phyloP scores from a whole-genome alignment of 2,113 vertebrate genomes.

The Spea bombifrons region DNA sequence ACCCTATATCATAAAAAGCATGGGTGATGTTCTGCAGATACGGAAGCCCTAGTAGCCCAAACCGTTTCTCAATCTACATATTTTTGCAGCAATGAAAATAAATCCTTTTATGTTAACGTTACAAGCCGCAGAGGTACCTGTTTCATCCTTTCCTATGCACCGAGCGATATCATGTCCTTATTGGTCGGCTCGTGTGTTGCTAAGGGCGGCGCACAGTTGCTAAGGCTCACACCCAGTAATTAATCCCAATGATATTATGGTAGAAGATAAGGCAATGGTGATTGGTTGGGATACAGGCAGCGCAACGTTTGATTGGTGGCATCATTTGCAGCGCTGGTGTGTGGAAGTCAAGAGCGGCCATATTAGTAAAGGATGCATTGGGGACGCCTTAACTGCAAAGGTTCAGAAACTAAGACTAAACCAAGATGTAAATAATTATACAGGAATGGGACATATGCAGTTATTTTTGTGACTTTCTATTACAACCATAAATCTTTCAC shows the following conservation, averaged over 20 bases:
- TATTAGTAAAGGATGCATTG: neutral
- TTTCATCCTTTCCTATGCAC: conserved; percentile 11
- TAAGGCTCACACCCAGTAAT: neutral
- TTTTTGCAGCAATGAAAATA: no score
- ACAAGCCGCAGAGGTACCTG: neutral
- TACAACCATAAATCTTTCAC: neutral
- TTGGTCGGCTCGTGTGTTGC: neutral
- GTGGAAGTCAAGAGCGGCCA: neutral
- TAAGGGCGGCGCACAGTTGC: conserved; percentile 12
- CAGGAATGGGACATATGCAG: neutral
- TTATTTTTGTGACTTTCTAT: neutral
- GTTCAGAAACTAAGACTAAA: no score
- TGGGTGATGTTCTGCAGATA: no score
- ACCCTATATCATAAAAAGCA: no score
- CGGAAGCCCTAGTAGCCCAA: no score
- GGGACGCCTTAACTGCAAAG: no score
- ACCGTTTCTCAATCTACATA: no score
- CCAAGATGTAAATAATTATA: no score
- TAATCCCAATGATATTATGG: neutral
- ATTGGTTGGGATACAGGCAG: no score
- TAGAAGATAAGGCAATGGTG: no score
- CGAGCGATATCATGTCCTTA: no score
- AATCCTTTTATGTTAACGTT: no score
- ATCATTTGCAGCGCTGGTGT: neutral
- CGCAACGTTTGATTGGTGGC: neutral